These are phyloP conservation scores for Tribolium freemani DNA, from an alignment of 2,888 invertebrate genomes.

Conservation along the genomic window DNA sequence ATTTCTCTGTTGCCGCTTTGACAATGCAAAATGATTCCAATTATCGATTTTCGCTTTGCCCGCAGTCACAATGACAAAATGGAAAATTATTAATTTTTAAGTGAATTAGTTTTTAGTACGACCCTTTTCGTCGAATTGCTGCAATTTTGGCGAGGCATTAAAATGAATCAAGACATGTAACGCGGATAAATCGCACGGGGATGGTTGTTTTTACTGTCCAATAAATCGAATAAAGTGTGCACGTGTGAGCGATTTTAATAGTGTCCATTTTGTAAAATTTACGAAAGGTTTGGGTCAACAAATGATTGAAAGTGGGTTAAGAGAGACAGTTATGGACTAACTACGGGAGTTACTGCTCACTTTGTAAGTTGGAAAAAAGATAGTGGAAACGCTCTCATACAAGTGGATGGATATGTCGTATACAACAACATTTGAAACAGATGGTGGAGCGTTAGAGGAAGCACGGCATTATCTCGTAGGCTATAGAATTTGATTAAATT, in stretches of 20 bases:
- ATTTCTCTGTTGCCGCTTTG: no score
- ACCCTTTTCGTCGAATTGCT: no score
- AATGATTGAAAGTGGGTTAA: constrained; percentile 27
- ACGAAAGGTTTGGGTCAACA: constrained; percentile 1
- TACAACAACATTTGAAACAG: constrained; percentile 8
- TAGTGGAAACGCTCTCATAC: background rate
- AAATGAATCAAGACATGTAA: background rate
- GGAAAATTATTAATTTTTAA: no score
- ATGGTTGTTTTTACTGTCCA: background rate
- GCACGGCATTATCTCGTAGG: constrained; percentile 6
- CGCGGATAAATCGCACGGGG: background rate
- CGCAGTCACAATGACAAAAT: no score
- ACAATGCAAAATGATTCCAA: no score
- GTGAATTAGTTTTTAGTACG: no score
- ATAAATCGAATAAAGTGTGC: constrained; percentile 22
- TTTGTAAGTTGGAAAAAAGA: constrained; percentile 10
- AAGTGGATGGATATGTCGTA: background rate
- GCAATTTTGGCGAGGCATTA: no score
- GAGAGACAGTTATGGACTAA: constrained; percentile 15
- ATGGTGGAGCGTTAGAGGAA: background rate
- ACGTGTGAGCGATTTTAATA: constrained; percentile 25
- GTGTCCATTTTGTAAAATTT: constrained; percentile 13
- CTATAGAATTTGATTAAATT: constrained; percentile 8
- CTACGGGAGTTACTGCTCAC: constrained; percentile 15
- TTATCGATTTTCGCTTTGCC: no score